These are phyloP conservation scores for Aphodius granarius DNA, from an alignment of 2,888 invertebrate species.

Conservation along the genomic window DNA sequence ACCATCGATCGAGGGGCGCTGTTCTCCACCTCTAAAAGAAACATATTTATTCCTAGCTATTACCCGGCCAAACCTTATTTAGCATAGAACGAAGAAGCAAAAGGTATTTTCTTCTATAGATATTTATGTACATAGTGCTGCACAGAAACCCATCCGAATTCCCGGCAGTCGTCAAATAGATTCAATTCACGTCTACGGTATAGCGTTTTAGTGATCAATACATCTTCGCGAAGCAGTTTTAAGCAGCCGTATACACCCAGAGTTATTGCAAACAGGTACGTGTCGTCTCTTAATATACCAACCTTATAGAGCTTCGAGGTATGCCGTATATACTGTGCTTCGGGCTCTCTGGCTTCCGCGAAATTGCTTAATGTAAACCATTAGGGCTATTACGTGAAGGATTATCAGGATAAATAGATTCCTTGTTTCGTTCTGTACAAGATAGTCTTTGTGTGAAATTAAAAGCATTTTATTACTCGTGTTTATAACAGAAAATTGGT, in stretches of 20 bases:
- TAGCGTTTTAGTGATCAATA: constrained; percentile 7
- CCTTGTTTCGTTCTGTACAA: neutral
- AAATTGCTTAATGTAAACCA: constrained; percentile 10
- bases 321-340: neutral
- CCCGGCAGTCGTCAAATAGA: neutral
- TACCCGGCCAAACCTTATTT: neutral
- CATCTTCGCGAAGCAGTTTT: constrained; percentile 2
- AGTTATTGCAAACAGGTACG: constrained; percentile 11
- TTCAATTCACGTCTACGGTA: constrained; percentile 2
- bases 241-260: neutral
- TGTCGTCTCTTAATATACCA: constrained; percentile 4
- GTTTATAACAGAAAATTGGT: neutral
- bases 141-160: neutral
- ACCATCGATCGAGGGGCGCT: too few relatives aligned
- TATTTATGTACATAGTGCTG: neutral
- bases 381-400: neutral
- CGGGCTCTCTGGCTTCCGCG: constrained; percentile 4
- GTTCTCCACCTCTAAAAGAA: neutral
- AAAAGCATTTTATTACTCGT: neutral
- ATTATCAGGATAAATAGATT: neutral
- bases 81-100: neutral
- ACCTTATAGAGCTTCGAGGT: constrained; percentile 8
- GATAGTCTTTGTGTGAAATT: neutral
- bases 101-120: neutral
- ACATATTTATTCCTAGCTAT: neutral